Evolutionary conservation across 2,888 invertebrate genomes (phyloP).

Genomic region (Vannuccia rotundouncinata): DNA sequence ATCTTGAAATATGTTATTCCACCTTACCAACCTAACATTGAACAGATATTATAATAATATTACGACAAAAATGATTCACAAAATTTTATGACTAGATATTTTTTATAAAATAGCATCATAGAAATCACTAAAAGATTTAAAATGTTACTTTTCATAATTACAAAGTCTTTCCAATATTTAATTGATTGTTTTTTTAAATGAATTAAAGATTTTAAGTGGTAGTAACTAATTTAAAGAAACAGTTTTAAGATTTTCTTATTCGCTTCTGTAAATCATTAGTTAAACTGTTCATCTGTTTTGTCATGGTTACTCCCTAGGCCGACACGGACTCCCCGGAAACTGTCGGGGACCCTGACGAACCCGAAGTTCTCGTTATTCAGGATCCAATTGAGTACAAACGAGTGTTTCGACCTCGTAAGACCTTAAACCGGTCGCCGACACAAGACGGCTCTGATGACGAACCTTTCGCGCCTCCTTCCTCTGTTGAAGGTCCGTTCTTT

Average conservation of each 20-base stretch:
- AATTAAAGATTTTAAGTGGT: background rate
- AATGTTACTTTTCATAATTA: too few relatives aligned
- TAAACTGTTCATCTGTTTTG: background rate
- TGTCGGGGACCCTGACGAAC: background rate
- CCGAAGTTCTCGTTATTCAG: background rate
- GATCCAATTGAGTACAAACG: constrained; percentile 31
- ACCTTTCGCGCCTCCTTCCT: background rate
- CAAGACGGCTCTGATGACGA: background rate
- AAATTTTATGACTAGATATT: too few relatives aligned
- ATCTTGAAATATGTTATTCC: background rate
- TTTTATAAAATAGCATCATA: too few relatives aligned
- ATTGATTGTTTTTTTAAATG: background rate
- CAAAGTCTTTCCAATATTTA: too few relatives aligned
- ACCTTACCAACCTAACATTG: too few relatives aligned
- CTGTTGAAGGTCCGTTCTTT: background rate
- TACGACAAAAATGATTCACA: too few relatives aligned
- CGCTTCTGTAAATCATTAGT: background rate
- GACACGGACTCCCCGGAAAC: background rate
- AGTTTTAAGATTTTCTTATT: background rate
- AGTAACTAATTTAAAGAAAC: too few relatives aligned
- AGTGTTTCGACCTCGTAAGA: constrained; percentile 21
- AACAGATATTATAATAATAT: too few relatives aligned
- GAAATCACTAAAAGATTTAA: too few relatives aligned
- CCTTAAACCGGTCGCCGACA: constrained; percentile 18
- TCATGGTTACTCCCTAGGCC: background rate